A percentile compares a stretch with the other conserved stretches of the same genome.
These are phyloP conservation scores for Diaprepes abbreviatus DNA, from an alignment of 2,888 invertebrate genomes.

Conservation along the genomic window DNA sequence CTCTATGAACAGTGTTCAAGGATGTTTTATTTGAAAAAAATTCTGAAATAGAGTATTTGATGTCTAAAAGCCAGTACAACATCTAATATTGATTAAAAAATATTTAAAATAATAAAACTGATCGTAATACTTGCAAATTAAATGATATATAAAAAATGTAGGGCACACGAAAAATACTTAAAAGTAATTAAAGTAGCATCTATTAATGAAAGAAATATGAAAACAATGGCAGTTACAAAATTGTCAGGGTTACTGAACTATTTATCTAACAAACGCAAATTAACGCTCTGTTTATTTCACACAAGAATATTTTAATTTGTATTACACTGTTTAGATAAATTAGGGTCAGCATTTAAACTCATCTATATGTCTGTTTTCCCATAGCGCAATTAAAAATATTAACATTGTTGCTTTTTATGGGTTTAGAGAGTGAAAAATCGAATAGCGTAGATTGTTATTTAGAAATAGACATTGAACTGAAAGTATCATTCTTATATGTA, in stretches of 20 bases:
- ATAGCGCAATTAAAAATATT: slow-evolving; percentile 10
- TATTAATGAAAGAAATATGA: slow-evolving; percentile 14
- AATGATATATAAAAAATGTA: slow-evolving; percentile 1
- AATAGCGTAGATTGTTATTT: not conserved
- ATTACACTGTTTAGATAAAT: slow-evolving; percentile 36
- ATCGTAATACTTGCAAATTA: too few species aligned
- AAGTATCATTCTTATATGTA: slow-evolving; percentile 10
- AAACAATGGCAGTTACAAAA: slow-evolving; percentile 36
- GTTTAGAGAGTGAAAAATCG: slow-evolving; percentile 16
- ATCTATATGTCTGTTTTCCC: slow-evolving; percentile 33
- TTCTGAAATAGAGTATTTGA: too few species aligned
- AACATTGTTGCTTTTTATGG: slow-evolving; percentile 14
- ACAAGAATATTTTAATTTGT: slow-evolving; percentile 37
- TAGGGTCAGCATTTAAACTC: slow-evolving; percentile 34
- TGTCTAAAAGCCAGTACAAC: too few species aligned
- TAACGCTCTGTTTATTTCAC: slow-evolving; percentile 42
- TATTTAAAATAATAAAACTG: too few species aligned
- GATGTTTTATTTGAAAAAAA: too few species aligned
- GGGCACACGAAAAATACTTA: slow-evolving; percentile 1
- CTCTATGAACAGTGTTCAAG: too few species aligned
- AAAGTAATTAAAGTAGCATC: not conserved
- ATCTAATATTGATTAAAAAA: too few species aligned
- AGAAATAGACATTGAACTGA: not conserved
- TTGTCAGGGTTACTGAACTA: slow-evolving; percentile 45
- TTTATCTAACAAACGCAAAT: slow-evolving; percentile 46